Evolutionary conservation across 2,797 vertebrate genomes (phyloP).

Genomic region (Epinephelus awoara): DNA sequence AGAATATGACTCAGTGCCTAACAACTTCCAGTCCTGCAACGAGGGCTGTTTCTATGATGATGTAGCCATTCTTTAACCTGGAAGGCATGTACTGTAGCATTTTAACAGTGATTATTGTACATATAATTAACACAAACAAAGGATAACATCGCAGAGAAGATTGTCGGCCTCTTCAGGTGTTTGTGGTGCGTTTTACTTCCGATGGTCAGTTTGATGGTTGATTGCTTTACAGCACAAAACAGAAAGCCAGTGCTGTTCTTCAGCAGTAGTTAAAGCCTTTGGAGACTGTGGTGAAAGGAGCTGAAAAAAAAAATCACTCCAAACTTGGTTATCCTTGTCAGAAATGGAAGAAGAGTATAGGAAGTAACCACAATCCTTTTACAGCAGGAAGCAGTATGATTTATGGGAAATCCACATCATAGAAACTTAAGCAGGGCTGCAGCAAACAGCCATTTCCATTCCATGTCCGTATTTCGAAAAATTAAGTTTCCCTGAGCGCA

Average conservation of each 20-base stretch:
- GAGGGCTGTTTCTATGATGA: not conserved
- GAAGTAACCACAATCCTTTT: not conserved
- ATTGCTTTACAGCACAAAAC: not conserved
- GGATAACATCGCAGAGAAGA: no score
- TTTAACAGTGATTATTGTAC: not conserved
- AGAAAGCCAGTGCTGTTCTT: not conserved
- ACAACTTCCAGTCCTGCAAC: constrained; percentile 44
- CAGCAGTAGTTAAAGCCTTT: not conserved
- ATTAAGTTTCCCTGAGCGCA: not conserved
- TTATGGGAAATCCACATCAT: not conserved
- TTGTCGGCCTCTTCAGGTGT: not conserved
- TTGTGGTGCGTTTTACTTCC: not conserved
- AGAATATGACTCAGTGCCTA: constrained; percentile 57
- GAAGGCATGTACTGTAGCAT: not conserved
- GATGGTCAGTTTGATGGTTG: not conserved
- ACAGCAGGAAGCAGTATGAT: not conserved
- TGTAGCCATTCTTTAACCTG: not conserved
- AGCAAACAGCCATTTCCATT: not conserved
- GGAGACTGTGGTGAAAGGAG: not conserved
- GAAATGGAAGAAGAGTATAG: not conserved
- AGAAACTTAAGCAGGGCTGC: no score
- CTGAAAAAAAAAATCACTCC: not conserved
- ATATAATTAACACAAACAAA: not conserved
- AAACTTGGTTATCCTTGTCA: not conserved
- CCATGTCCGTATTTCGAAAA: not conserved